Evolutionary conservation across 1,140 invertebrate species (phyloP), one percentile per base, ranked within the genome.

Genomic region (Drosophila mauritiana): DNA sequence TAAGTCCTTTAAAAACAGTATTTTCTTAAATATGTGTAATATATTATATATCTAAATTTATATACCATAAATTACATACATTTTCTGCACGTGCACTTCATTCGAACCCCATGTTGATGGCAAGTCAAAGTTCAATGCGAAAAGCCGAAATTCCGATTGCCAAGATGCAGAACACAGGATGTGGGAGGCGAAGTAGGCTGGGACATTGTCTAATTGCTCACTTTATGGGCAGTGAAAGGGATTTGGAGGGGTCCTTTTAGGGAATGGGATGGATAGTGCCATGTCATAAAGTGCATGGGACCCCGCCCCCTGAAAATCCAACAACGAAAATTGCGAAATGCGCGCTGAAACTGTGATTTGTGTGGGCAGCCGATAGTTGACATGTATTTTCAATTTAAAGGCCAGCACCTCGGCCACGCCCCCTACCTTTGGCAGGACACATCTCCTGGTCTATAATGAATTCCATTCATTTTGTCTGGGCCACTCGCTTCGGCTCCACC

Each of bases 351-450:
- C 62, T 69, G 69, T 80, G 80, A 89, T 89, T 90, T 89, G 85
- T 90, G 77, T 78, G 62, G 53, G 69, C 72, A 75, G 46, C 54
- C 51, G 51, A 86, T 84, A 73, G 72, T 89, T 85, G 84, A 89
- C 84, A 89, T 89, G 85, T 68, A 89, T 89, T 89, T 89, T 84
- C 84, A 89, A 89, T 89, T 89, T 84, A 78, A 70, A 49, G 68
- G 76, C 64, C 58, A 72, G 58, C 69, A 79, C 67, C 83, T 83
- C 81, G 78, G 27, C 36, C 40, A 13, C 52, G 37, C 42, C 40
- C 49, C 45, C 22, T 43, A 25, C 58, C 52, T 15, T n/a, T 0
- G 3, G 36, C 51, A 48, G 67, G 52, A 57, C 68, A 57, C 68
- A 70, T 57, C 65, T 70, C 42, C 68, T 42, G 63, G 53, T 64